Base-by-base conservation (phyloP, 2,113 vertebrate genomes). In the Alligator sinensis region DNA sequence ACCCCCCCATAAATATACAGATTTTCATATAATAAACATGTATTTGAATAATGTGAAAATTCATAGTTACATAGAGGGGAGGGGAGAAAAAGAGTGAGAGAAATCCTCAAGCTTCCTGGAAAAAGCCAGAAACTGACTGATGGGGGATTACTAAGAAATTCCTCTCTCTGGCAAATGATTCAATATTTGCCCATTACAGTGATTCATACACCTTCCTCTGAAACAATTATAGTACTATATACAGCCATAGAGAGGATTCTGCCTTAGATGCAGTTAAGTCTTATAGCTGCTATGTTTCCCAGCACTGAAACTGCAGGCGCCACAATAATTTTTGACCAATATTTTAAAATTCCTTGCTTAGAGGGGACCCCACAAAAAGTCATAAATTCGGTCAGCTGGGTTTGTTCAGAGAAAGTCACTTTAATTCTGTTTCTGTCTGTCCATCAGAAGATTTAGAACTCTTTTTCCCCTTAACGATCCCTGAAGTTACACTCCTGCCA, bases 371-470 rank as follows among this genome's bases (percentile, higher is more conserved):
- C 80, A 55, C 11, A 11, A 47, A 47, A 47, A 47, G 47, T 47
- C 47, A 47, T n/a, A 25, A 0, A 0, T 9, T 11, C 6, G 4
- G n/a, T 85, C 1, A 92, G 57, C 14, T 19, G 9, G 0, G 0
- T 27, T 0, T 63, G 27, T 34, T 28, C 80, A 83, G n/a, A 4
- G 28, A 64, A 28, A 59, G 27, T 9, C 11, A 5, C n/a, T 75
- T 89, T 28, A 11, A 6, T 28, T 64, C 61, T 68, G 54, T 58
- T 82, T 75, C 25, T 9, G 1, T n/a, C 11, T 12, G 34, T 80
- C 5, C 1, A 28, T 28, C 74, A 25, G 22, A 86, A 81, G 27
- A 68, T 60, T 80, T 25, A 1, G 21, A 15, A 15, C 66, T 86
- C 75, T 55, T 3, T 59, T 30, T 18, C 80, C 34, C 19, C 16